Percentiles rank a stretch among this genome's conserved stretches.
Conservation (phyloP, 1,140 invertebrate genomes). For the Brachionus rotundiformis region DNA sequence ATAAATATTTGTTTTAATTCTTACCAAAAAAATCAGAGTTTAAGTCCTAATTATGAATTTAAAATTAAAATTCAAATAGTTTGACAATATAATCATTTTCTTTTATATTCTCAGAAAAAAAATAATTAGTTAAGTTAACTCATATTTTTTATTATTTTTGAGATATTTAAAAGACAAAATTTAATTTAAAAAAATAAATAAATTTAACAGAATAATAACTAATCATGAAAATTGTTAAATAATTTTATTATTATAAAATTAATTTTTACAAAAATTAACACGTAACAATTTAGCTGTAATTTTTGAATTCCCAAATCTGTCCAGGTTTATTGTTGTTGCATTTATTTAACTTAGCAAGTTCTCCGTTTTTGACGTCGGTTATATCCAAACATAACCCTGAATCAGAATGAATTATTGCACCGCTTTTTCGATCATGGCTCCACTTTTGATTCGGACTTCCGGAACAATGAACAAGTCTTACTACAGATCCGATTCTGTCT, state of each 20-base stretch:
- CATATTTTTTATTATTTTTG: too few species aligned
- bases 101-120: too few species aligned
- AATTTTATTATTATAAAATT: neutral
- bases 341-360: slow-evolving; percentile 54
- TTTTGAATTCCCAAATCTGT: slow-evolving; percentile 58
- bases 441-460: slow-evolving; percentile 24
- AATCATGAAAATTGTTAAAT: neutral
- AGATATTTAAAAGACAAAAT: too few species aligned
- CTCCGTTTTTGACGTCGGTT: slow-evolving; percentile 54
- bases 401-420: slow-evolving; percentile 55
- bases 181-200: too few species aligned
- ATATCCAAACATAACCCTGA: slow-evolving; percentile 57
- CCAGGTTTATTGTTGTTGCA: slow-evolving; percentile 56
- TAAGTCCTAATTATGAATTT: too few species aligned
- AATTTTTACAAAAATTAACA: slow-evolving; percentile 21
- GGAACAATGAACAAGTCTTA: slow-evolving; percentile 15
- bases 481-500: neutral
- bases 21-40: neutral
- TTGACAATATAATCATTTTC: too few species aligned
- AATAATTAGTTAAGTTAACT: too few species aligned
- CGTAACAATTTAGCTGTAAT: slow-evolving; percentile 42
- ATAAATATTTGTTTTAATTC: neutral
- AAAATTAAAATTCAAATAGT: too few species aligned
- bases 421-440: slow-evolving; percentile 54
- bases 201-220: neutral